Conservation (phyloP, 2,797 vertebrate genomes). For the Acanthiza pusilla region DNA sequence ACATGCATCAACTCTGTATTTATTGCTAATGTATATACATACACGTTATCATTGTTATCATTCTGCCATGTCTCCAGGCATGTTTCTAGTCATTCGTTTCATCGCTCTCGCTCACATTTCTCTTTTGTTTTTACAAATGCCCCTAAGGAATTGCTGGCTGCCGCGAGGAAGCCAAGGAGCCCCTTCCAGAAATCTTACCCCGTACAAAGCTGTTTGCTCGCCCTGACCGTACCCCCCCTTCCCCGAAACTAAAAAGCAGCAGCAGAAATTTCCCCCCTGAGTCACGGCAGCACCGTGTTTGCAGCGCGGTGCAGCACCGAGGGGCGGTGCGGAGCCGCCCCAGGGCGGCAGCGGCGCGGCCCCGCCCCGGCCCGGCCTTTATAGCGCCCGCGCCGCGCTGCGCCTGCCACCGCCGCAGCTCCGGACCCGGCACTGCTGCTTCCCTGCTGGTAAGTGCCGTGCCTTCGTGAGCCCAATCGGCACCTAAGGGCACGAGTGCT, state of each 20-base stretch:
- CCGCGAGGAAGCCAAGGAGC: too few relatives aligned
- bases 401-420: fast-evolving
- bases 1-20: neutral
- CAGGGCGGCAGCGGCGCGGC: neutral
- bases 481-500: fast-evolving
- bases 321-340: neutral
- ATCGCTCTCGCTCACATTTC: neutral
- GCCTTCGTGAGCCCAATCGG: fast-evolving
- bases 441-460: neutral
- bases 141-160: too few relatives aligned
- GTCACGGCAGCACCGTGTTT: neutral
- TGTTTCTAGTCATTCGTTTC: neutral
- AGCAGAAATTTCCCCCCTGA: neutral
- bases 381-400: neutral
- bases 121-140: neutral
- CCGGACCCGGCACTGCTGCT: fast-evolving
- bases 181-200: neutral
- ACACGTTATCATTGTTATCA: neutral
- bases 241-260: neutral
- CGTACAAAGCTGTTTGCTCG: fast-evolving
- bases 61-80: neutral
- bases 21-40: neutral
- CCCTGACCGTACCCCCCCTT: neutral
- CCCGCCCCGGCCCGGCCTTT: neutral
- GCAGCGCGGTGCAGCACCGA: fast-evolving